phyloP scores from a whole-genome alignment of 2,113 vertebrate species.

The Plotosus lineatus region DNA sequence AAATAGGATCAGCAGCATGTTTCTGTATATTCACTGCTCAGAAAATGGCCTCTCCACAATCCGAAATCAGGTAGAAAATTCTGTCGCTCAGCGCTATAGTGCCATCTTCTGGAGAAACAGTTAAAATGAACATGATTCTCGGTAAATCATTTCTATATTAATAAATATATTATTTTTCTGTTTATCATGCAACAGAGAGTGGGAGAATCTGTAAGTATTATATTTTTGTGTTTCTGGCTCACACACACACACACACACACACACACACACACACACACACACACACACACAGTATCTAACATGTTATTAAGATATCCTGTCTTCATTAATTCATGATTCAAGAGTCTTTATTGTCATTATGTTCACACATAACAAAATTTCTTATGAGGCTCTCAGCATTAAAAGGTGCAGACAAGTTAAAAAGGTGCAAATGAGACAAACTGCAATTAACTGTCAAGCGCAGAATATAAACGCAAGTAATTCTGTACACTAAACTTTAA shows the following conservation, averaged over 20 bases:
- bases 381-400: too few species aligned
- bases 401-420: too few species aligned
- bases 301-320: background rate
- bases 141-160: too few species aligned
- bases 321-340: too few species aligned
- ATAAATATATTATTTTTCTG: slow-evolving; percentile 68
- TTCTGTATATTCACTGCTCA: slow-evolving; percentile 1
- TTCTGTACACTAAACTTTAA: too few species aligned
- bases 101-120: slow-evolving; percentile 38
- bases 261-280: background rate
- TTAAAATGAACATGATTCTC: background rate
- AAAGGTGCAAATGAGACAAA: too few species aligned
- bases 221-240: too few species aligned
- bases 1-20: slow-evolving; percentile 3
- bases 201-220: slow-evolving; percentile 96
- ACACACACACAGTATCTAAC: background rate
- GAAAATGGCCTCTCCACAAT: slow-evolving; percentile 33
- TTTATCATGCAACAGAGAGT: slow-evolving; percentile 85
- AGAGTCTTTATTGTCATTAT: too few species aligned
- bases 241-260: background rate
- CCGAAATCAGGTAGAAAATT: background rate
- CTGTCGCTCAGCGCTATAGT: background rate
- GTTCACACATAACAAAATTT: too few species aligned
- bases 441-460: too few species aligned
- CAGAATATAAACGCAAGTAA: too few species aligned